Evolutionary conservation across 1,140 invertebrate species (phyloP).

Genomic region (Cephus cinctus): DNA sequence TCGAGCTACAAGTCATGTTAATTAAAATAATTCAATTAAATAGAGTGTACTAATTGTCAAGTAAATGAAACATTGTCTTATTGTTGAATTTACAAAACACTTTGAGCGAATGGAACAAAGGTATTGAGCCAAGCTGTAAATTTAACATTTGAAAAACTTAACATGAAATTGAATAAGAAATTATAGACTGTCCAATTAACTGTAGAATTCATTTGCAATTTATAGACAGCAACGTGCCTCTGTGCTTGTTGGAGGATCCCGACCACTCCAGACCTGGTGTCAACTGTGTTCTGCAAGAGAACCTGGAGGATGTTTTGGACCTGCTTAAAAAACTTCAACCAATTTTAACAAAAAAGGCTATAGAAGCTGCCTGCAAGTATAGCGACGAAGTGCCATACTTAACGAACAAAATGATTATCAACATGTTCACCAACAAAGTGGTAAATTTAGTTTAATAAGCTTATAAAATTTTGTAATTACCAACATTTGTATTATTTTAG

Average conservation of each 20-base stretch:
- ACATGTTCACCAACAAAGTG: conserved; percentile 40
- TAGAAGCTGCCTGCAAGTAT: conserved; percentile 62
- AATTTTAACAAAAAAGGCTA: conserved; percentile 57
- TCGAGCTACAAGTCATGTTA: no score
- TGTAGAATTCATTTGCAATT: conserved; percentile 18
- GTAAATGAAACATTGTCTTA: no score
- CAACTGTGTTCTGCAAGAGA: conserved; percentile 62
- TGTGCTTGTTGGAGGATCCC: conserved; percentile 54
- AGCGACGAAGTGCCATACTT: conserved; percentile 54
- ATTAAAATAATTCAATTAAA: no score
- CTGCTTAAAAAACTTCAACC: conserved; percentile 62
- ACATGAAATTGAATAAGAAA: conserved; percentile 4
- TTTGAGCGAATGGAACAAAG: no score
- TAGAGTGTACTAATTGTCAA: no score
- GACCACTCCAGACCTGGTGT: conserved; percentile 53
- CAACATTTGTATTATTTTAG: conserved; percentile 35
- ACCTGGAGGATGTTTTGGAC: conserved; percentile 60
- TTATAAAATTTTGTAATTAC: conserved; percentile 6
- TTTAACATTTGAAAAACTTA: conserved; percentile 12
- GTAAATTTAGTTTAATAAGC: conserved; percentile 27
- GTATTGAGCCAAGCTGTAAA: no score
- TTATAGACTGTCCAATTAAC: not conserved
- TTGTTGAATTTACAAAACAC: no score
- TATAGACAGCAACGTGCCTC: conserved; percentile 60
- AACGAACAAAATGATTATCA: conserved; percentile 58